Evolutionary conservation across 2,113 vertebrate species (phyloP).

Genomic region (Globicephala melas): DNA sequence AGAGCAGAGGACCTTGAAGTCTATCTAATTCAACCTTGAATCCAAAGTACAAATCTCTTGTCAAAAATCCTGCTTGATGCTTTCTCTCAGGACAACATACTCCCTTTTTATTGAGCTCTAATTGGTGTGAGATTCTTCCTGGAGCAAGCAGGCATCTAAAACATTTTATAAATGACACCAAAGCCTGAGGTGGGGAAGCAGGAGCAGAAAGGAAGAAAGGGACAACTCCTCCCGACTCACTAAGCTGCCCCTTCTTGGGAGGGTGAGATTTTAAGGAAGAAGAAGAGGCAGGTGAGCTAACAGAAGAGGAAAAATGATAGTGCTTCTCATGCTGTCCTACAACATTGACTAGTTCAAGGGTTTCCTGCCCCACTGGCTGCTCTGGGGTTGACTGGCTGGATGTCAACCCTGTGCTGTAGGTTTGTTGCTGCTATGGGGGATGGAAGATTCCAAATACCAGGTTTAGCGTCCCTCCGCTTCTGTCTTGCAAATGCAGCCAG

Average conservation of each 20-base stretch:
- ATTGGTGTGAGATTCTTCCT: neutral
- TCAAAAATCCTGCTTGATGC: neutral
- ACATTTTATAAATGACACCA: neutral
- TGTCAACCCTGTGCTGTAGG: neutral
- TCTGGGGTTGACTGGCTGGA: neutral
- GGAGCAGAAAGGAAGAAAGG: neutral
- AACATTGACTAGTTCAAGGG: neutral
- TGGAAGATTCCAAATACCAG: neutral
- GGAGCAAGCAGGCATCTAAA: neutral
- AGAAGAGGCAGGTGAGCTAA: neutral
- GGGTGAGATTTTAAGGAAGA: neutral
- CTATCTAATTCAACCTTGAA: neutral
- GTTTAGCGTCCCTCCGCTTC: neutral
- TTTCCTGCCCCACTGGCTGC: neutral
- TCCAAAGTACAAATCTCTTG: neutral
- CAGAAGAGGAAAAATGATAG: neutral
- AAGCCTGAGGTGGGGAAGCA: neutral
- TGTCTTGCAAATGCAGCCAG: neutral
- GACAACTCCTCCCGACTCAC: neutral
- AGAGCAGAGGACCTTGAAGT: neutral
- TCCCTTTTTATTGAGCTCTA: neutral
- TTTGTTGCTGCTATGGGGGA: neutral
- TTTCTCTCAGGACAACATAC: neutral
- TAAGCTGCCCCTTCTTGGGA: neutral
- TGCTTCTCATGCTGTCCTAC: accelerated